Evolutionary conservation across 2,888 invertebrate genomes (phyloP).

Genomic region (Coelinius sp.): DNA sequence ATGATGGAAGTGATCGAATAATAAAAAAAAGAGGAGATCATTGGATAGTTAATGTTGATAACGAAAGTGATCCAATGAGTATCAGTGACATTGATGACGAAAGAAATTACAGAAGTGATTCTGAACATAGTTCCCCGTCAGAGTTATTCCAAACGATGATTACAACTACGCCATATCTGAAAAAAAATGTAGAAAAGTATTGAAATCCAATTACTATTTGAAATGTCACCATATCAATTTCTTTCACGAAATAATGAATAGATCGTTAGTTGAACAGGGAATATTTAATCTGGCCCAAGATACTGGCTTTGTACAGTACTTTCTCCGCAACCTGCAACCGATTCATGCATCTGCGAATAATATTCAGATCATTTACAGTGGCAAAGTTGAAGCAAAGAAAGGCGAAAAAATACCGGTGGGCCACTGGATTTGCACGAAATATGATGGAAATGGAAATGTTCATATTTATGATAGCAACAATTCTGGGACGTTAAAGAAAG

Average conservation of each 20-base stretch:
- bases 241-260: slow-evolving; percentile 26
- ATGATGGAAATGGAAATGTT: neutral
- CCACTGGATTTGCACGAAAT: neutral
- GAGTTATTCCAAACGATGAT: neutral
- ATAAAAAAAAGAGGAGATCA: too few relatives aligned
- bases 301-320: neutral
- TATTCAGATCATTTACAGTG: neutral
- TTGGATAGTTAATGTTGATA: too few relatives aligned
- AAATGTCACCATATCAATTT: slow-evolving; percentile 12
- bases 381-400: neutral
- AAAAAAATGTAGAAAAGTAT: neutral
- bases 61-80: too few relatives aligned
- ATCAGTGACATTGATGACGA: neutral
- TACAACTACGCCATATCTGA: neutral
- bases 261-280: neutral
- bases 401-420: neutral
- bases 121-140: neutral
- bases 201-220: neutral
- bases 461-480: neutral
- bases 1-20: too few relatives aligned
- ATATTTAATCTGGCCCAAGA: neutral
- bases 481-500: neutral
- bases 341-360: neutral
- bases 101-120: neutral
- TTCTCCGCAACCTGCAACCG: neutral